Base-by-base conservation (phyloP, 2,113 vertebrate genomes). In the Paedocypris sp. region DNA sequence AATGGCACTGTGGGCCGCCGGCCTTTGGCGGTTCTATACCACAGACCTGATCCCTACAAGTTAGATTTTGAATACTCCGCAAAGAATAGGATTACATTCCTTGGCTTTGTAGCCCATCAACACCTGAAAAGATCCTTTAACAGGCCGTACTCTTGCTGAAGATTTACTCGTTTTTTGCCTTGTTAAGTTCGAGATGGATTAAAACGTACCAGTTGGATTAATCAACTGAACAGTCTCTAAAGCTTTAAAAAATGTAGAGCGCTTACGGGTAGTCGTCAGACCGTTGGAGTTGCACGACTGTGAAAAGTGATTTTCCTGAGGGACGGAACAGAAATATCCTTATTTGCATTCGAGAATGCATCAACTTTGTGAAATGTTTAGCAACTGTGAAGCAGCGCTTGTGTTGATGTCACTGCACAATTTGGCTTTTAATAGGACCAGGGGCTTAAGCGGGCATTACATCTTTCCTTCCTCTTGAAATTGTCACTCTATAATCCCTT, bases 401-500 rank as follows among this genome's bases (percentile, higher is more conserved):
- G 11, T 71, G 64, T 73, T 64, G 62, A 66, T 47, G 52, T 73
- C 66, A 70, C 60, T 49, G 59, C 26, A 68, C 43, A 50, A 64
- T 64, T 69, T 57, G 56, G 56, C 54, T 72, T 63, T 75, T 72
- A 73, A 68, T 70, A 62, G 64, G 65, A 68, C 52, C 58, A 50
- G 32, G 18, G 36, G 59, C 62, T 67, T 49, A 38, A 67, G 64
- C 69, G 52, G 47, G 60, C 62, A 61, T 52, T 52, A 71, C 64
- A 68, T 74, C 64, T 71, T 71, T 60, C 48, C 61, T 72, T 67
- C 67, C 64, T 71, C 60, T 71, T 72, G 58, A 77, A 72, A 71
- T 29, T 49, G 56, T 56, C 69, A 51, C 42, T 71, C 64, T 18
- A 23, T 78, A 76, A 79, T 78, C 70, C 56, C 61, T 70, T 72